phyloP scores from a whole-genome alignment of 1,140 invertebrate species.

The Chlorops oryzae region DNA sequence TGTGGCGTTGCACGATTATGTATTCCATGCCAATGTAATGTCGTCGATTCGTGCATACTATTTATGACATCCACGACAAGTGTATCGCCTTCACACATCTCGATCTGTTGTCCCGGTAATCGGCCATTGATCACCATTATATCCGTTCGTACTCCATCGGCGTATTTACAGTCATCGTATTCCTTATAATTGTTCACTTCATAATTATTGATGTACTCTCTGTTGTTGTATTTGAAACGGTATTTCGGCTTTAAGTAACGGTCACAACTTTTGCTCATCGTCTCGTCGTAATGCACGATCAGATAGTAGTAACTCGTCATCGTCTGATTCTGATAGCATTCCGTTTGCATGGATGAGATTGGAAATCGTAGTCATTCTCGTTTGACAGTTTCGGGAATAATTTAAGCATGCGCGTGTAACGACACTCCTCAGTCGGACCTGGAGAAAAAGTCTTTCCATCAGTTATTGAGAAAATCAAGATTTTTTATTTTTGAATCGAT shows the following conservation, averaged over 20 bases:
- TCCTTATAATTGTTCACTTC: slow-evolving; percentile 5
- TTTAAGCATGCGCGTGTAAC: too few relatives aligned
- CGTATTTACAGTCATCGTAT: slow-evolving; percentile 53
- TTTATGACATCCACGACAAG: slow-evolving; percentile 57
- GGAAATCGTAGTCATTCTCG: slow-evolving; percentile 24
- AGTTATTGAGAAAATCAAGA: too few relatives aligned
- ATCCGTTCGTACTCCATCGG: slow-evolving; percentile 52
- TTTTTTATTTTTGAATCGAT: too few relatives aligned
- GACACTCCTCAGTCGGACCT: too few relatives aligned
- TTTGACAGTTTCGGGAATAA: too few relatives aligned
- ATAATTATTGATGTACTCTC: slow-evolving; percentile 29
- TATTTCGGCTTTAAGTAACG: slow-evolving; percentile 31
- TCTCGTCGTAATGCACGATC: slow-evolving; percentile 42
- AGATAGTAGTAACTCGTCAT: slow-evolving; percentile 46
- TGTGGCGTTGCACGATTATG: slow-evolving; percentile 49
- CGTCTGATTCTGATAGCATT: slow-evolving; percentile 28
- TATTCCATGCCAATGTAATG: slow-evolving; percentile 54
- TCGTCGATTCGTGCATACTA: slow-evolving; percentile 48
- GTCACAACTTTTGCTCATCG: slow-evolving; percentile 34
- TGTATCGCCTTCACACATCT: slow-evolving; percentile 56
- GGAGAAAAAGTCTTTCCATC: too few relatives aligned
- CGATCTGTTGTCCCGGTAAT: slow-evolving; percentile 53
- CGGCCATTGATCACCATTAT: slow-evolving; percentile 55
- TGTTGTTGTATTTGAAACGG: slow-evolving; percentile 26
- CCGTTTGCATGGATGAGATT: slow-evolving; percentile 35